Conservation (phyloP, 2,113 vertebrate genomes). For the Cyrtonyx montezumae region DNA sequence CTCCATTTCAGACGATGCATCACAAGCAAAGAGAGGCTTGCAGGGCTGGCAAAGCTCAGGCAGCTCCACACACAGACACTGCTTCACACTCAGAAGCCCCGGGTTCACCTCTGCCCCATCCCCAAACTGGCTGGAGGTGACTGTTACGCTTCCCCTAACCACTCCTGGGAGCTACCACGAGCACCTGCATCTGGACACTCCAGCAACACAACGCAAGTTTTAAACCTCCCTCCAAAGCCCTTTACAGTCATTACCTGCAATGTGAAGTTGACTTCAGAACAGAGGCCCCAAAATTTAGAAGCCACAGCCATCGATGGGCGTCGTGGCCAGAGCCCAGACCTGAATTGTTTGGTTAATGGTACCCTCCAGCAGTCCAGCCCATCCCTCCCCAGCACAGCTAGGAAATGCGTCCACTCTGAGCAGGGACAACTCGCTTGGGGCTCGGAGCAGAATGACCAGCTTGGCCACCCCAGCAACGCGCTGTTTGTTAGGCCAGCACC, state of each 20-base stretch:
- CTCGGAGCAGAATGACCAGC: accelerated
- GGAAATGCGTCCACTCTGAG: accelerated
- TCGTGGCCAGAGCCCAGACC: accelerated
- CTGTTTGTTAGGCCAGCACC: neutral
- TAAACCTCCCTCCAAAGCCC: neutral
- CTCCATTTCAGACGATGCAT: slow-evolving; percentile 45
- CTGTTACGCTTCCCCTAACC: neutral
- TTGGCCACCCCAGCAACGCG: accelerated
- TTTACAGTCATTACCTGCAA: neutral
- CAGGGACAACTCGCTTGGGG: neutral
- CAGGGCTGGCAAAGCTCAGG: neutral
- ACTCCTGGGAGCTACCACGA: neutral
- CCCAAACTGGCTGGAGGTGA: neutral
- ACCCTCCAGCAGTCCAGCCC: neutral
- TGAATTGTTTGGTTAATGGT: neutral
- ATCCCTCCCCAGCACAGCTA: accelerated
- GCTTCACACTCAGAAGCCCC: neutral
- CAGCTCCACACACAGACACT: neutral
- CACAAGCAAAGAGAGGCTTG: neutral
- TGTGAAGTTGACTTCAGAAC: neutral
- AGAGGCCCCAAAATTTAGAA: neutral
- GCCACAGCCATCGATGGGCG: neutral
- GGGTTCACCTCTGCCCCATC: neutral
- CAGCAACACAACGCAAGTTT: neutral
- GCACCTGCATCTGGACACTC: neutral